Evolutionary conservation across 2,113 vertebrate genomes (phyloP).

Genomic region (Gnathonemus echidnorhynchus): DNA sequence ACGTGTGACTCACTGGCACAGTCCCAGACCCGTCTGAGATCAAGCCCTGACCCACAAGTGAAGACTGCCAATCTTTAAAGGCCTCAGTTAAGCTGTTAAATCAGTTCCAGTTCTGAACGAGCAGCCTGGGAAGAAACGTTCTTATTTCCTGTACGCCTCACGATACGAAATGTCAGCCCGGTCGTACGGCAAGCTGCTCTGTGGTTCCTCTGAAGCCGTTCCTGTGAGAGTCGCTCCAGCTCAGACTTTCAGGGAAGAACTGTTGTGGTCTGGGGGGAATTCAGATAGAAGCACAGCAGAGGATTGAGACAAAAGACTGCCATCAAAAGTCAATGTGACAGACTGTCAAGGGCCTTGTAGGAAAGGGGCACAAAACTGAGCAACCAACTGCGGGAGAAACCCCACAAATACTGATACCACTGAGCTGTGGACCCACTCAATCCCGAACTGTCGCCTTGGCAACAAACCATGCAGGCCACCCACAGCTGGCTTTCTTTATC

Average conservation of each 20-base stretch:
- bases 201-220: not conserved
- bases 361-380: not conserved
- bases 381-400: not conserved
- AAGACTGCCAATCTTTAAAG: not conserved
- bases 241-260: not conserved
- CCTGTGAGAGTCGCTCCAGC: not conserved
- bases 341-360: not conserved
- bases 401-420: not conserved
- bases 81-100: conserved; percentile 10
- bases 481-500: not conserved
- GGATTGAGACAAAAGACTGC: not conserved
- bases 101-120: not conserved
- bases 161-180: not conserved
- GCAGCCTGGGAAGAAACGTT: not conserved
- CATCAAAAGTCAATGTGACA: not conserved
- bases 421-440: not conserved
- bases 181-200: not conserved
- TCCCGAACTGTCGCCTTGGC: not conserved
- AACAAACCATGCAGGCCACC: not conserved
- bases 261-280: not conserved
- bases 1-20: not conserved
- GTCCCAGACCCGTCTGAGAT: not conserved
- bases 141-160: not conserved
- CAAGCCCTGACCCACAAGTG: conserved; percentile 7
- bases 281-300: not conserved